phyloP scores from a whole-genome alignment of 2,113 vertebrate species.

The Noturus placidus region DNA sequence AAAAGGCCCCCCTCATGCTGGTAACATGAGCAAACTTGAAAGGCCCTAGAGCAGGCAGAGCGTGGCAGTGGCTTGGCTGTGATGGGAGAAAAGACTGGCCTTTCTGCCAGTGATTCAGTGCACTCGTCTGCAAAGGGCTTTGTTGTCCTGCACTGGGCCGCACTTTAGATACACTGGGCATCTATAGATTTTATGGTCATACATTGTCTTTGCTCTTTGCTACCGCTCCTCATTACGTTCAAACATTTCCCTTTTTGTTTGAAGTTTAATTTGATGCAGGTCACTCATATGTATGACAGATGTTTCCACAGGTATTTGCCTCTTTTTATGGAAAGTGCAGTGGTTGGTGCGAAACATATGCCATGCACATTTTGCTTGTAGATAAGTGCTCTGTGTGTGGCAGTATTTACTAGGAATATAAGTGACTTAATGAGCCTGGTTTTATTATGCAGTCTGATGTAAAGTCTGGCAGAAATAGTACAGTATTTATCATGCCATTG shows the following conservation, averaged over 20 bases:
- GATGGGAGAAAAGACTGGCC: slow-evolving; percentile 35
- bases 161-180: neutral
- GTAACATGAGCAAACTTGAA: slow-evolving; percentile 59
- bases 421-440: slow-evolving; percentile 25
- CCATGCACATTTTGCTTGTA: slow-evolving; percentile 8
- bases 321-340: slow-evolving; percentile 12
- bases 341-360: slow-evolving; percentile 26
- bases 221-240: neutral
- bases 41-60: slow-evolving; percentile 52
- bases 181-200: neutral
- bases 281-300: slow-evolving; percentile 32
- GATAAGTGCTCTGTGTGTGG: slow-evolving; percentile 16
- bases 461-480: slow-evolving; percentile 26
- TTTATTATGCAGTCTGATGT: slow-evolving; percentile 37
- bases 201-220: neutral
- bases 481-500: neutral
- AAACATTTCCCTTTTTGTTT: neutral
- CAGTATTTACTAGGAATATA: slow-evolving; percentile 18
- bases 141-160: slow-evolving; percentile 25
- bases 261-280: neutral
- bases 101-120: slow-evolving; percentile 43
- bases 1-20: slow-evolving; percentile 26
- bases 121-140: slow-evolving; percentile 25
- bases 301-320: slow-evolving; percentile 9
- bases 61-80: slow-evolving; percentile 46